Evolutionary conservation across 35 echinoderm and acorn worm species (phyloP).

Genomic region (Holothuria glaberrima): DNA sequence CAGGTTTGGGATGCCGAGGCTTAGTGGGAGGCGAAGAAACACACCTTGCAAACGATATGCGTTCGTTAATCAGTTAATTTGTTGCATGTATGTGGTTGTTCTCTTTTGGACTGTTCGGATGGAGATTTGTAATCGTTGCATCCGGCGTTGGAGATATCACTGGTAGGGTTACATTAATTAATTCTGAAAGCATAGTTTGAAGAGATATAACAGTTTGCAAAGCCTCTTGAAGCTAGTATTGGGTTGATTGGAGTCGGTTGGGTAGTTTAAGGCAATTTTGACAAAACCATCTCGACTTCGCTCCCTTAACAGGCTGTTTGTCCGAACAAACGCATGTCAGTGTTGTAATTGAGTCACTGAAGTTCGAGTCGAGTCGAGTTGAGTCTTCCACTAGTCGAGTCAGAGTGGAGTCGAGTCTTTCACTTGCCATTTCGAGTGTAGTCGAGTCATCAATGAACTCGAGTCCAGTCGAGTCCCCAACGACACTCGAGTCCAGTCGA

Average conservation of each 20-base stretch:
- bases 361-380: too few relatives aligned
- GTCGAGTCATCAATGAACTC: too few relatives aligned
- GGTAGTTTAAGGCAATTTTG: background rate
- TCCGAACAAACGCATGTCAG: conserved; percentile 23
- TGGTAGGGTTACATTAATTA: background rate
- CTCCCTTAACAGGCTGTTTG: conserved; percentile 10
- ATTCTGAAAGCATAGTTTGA: background rate
- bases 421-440: too few relatives aligned
- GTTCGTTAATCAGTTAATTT: background rate
- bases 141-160: background rate
- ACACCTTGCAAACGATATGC: too few relatives aligned
- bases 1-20: background rate
- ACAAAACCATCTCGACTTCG: conserved; percentile 32
- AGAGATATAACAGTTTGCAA: background rate
- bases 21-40: background rate
- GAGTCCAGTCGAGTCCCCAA: too few relatives aligned
- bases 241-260: background rate
- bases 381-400: too few relatives aligned
- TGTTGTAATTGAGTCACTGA: too few relatives aligned
- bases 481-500: too few relatives aligned
- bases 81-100: background rate
- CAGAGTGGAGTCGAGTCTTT: too few relatives aligned
- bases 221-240: background rate
- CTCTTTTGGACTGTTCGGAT: background rate
- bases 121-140: background rate